Evolutionary conservation across 53 echinoderm and acorn worm genomes (phyloP).

Genomic region (Stichopus horrens): DNA sequence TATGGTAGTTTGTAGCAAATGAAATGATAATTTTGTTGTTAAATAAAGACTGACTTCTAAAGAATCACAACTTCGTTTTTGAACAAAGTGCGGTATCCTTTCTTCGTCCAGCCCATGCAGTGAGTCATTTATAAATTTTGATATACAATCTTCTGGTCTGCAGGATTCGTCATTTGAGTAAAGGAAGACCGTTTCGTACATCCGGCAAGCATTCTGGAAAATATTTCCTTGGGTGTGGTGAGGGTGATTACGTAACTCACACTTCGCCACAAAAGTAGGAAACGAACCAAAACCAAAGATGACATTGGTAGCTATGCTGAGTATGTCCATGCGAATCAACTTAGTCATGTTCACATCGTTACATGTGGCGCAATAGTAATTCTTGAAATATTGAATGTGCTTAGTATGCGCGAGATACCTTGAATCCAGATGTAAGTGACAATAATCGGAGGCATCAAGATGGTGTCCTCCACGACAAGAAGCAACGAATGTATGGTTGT

Average conservation of each 20-base stretch:
- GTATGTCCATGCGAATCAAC: not conserved
- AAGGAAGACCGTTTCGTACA: not conserved
- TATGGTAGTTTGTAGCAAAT: not conserved
- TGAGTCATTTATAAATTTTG: constrained; percentile 9
- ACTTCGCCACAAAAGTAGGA: not conserved
- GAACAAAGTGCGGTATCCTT: not conserved
- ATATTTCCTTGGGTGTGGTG: not conserved
- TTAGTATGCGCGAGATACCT: not conserved
- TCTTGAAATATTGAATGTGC: not conserved
- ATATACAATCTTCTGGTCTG: not conserved
- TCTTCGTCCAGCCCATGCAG: not conserved
- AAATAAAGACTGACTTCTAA: not conserved
- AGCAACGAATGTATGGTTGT: not conserved
- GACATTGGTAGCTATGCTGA: not conserved
- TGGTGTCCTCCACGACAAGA: not conserved
- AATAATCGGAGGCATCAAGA: not conserved
- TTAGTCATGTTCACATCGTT: not conserved
- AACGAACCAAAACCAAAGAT: constrained; percentile 9
- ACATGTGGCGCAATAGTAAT: not conserved
- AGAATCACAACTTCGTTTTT: not conserved
- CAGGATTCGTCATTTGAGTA: not conserved
- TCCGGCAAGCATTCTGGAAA: constrained; percentile 24
- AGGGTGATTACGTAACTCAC: not conserved
- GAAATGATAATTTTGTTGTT: not conserved
- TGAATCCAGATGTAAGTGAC: not conserved